Base-by-base conservation (phyloP, 2,113 vertebrate genomes). In the Phodopus roborovskii region DNA sequence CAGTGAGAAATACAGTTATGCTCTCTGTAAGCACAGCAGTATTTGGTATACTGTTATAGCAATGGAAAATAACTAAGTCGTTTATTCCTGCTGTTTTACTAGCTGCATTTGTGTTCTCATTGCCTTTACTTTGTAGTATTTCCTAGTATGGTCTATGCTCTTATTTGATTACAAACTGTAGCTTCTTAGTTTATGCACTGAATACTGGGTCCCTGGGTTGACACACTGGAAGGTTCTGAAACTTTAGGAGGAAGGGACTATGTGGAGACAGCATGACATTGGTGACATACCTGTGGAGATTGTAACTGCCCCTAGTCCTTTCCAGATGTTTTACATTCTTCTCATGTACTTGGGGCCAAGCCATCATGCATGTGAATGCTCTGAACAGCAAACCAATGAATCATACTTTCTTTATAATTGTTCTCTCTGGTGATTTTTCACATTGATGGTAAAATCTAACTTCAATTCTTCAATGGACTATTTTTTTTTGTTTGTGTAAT, bases 241-340 rank as follows among this genome's bases (percentile, higher is more conserved):
- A 77, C 2, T 62, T 77, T 16, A 62, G 56, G 6, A 77, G 3
- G 11, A 33, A 33, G 39, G 17, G 42, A 26, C 11, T 75, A 75
- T 0, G 24, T 7, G 13, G 12, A 45, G 3, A 1, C 28, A 74
- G 1, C 45, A 60, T 30, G 42, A 4, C 10, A 2, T 28, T 36
- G 36, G 7, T 50, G 9, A 10, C 28, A 33, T 45, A 28, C 17
- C 11, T 62, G 11, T 75, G 4, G 20, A 48, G 39, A 30, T 36
- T 8, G 24, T 45, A 36, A 39, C 10, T 24, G 39, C 2, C 28
- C 17, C 19, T 60, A 16, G 7, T 16, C 20, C 3, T 36, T 90
- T 64, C 20, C 39, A 77, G 2, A 64, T 0, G 45, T 48, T 64
- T 20, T 26, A 45, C 6, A 64, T 48, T 60, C 13, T 48, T 16